phyloP scores from a whole-genome alignment of 2,888 invertebrate genomes.

The Agrilus biguttatus region DNA sequence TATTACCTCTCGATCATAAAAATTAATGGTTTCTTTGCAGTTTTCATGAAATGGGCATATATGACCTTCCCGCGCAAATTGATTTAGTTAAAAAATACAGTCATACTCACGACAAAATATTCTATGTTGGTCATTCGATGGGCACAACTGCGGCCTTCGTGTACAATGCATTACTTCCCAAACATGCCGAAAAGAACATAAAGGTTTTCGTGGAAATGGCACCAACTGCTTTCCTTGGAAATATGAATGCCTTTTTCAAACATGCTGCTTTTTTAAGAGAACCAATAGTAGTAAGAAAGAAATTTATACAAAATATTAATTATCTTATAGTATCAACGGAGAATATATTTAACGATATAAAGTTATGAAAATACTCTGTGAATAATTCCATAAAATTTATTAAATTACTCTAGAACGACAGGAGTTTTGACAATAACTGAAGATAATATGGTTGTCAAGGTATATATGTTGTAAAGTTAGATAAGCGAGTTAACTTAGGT shows the following conservation, averaged over 20 bases:
- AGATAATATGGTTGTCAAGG: too few relatives aligned
- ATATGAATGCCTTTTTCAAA: background rate
- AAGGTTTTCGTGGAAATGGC: background rate
- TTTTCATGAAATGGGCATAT: slow-evolving; percentile 2
- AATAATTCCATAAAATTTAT: too few relatives aligned
- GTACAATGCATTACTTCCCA: slow-evolving; percentile 2
- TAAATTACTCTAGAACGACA: too few relatives aligned
- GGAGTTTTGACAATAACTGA: too few relatives aligned
- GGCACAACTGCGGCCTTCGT: background rate
- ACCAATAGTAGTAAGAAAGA: too few relatives aligned
- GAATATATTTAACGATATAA: too few relatives aligned
- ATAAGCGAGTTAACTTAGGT: too few relatives aligned
- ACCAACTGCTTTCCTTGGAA: background rate
- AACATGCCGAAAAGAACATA: slow-evolving; percentile 1
- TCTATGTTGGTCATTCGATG: slow-evolving; percentile 1
- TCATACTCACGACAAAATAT: background rate
- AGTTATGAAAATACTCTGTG: too few relatives aligned
- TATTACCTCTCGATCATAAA: background rate
- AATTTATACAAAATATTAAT: too few relatives aligned
- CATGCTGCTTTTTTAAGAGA: too few relatives aligned
- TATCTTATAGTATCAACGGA: too few relatives aligned
- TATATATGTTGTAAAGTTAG: too few relatives aligned
- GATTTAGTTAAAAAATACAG: background rate
- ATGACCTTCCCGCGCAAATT: slow-evolving; percentile 2
- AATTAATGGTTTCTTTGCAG: background rate